These are phyloP conservation scores for Drosophila serrata DNA, from an alignment of 1,140 invertebrate genomes.

Conservation along the genomic window DNA sequence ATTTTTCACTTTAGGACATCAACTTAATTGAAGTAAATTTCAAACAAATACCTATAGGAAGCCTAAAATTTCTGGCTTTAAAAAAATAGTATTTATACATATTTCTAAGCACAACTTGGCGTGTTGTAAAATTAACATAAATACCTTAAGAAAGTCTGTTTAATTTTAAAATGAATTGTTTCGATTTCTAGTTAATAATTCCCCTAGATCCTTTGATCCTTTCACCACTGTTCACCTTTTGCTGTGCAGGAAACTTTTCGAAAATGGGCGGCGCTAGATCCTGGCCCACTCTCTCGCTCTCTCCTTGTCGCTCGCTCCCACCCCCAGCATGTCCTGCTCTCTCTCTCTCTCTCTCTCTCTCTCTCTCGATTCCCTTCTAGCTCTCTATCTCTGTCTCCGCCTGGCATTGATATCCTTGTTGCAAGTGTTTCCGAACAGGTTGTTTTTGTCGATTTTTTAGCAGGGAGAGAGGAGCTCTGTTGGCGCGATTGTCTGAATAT, in stretches of 20 bases:
- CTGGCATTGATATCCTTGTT: slow-evolving; percentile 73
- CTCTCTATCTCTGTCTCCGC: slow-evolving; percentile 31
- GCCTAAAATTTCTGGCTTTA: no score
- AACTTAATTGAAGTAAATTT: no score
- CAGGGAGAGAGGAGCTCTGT: slow-evolving; percentile 55
- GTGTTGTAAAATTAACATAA: no score
- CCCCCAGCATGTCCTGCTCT: slow-evolving; percentile 33
- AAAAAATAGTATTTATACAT: no score
- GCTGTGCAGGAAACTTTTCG: slow-evolving; percentile 45
- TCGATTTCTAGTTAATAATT: no score
- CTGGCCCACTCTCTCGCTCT: slow-evolving; percentile 34
- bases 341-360: slow-evolving; percentile 36
- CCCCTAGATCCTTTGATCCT: background rate
- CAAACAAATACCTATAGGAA: no score
- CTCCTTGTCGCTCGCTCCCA: slow-evolving; percentile 30
- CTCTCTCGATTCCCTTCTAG: slow-evolving; percentile 19
- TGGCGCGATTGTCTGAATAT: slow-evolving; percentile 79
- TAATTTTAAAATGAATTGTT: no score
- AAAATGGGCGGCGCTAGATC: slow-evolving; percentile 76
- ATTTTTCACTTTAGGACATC: no score
- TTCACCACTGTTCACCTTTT: slow-evolving; percentile 50
- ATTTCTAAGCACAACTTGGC: no score
- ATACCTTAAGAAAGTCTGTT: no score
- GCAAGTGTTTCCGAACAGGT: slow-evolving; percentile 85
- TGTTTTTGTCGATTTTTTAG: slow-evolving; percentile 85